A percentile compares a stretch with the other conserved stretches of the same genome.
Conservation (phyloP, 1,140 invertebrate species). For the Arctopsyche grandis region DNA sequence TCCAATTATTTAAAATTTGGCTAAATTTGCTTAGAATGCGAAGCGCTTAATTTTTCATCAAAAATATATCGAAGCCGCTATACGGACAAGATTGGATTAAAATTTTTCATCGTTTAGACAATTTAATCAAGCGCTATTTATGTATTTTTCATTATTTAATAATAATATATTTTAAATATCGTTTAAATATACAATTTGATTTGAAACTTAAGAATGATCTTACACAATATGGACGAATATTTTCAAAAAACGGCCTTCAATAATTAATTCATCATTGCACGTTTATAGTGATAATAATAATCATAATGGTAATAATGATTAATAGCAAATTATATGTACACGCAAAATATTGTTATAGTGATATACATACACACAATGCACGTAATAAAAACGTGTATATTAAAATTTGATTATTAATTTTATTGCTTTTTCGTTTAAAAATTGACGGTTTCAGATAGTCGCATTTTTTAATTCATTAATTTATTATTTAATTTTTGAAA, state of each 20-base stretch:
- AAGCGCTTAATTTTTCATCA: constrained; percentile 25
- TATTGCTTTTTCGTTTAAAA: constrained; percentile 27
- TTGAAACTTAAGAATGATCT: constrained; percentile 26
- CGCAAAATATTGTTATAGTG: not conserved
- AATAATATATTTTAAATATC: constrained; percentile 16
- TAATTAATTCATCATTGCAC: constrained; percentile 17
- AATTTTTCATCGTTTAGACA: not conserved
- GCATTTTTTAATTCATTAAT: constrained; percentile 11
- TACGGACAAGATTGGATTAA: constrained; percentile 4
- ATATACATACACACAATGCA: not conserved
- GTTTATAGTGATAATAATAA: not conserved
- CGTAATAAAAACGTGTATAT: constrained; percentile 10
- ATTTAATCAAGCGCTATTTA: not conserved
- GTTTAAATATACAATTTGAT: constrained; percentile 12
- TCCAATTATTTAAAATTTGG: not conserved
- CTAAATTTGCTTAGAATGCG: constrained; percentile 9
- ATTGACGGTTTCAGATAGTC: constrained; percentile 32
- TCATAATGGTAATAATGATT: not conserved
- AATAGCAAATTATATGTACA: constrained; percentile 19
- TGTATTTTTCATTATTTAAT: not conserved
- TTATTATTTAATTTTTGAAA: not conserved
- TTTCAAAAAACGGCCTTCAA: constrained; percentile 10
- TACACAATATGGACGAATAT: constrained; percentile 30
- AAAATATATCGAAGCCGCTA: constrained; percentile 6
- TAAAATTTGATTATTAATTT: constrained; percentile 20